Percentiles rank a stretch among this genome's conserved stretches.
phyloP scores from a whole-genome alignment of 2,888 invertebrate genomes.

The Cataglyphis livida region DNA sequence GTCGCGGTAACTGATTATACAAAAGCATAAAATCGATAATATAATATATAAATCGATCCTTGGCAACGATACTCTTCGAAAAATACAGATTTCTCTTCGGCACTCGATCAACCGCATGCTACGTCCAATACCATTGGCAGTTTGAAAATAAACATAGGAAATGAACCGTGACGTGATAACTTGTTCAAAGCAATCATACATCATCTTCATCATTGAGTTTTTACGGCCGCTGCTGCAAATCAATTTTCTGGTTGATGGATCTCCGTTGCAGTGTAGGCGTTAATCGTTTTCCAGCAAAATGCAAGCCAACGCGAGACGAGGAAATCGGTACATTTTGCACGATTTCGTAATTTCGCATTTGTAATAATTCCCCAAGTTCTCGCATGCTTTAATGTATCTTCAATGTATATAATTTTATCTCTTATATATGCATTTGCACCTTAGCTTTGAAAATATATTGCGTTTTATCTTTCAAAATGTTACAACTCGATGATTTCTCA shows the following conservation, averaged over 20 bases:
- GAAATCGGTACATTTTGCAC: slow-evolving; percentile 32
- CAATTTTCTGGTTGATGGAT: slow-evolving; percentile 49
- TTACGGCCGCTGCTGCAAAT: slow-evolving; percentile 34
- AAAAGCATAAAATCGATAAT: background rate
- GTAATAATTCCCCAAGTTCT: slow-evolving; percentile 14
- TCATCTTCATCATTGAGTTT: slow-evolving; percentile 49
- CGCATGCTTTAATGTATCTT: background rate
- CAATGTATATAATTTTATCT: background rate
- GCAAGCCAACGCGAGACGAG: slow-evolving; percentile 13
- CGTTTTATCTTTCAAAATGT: background rate
- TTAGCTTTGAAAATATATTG: background rate
- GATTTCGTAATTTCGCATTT: slow-evolving; percentile 24
- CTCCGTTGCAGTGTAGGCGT: slow-evolving; percentile 43
- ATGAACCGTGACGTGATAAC: slow-evolving; percentile 30
- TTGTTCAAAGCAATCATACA: slow-evolving; percentile 42
- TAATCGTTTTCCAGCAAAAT: slow-evolving; percentile 47
- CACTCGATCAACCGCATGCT: background rate
- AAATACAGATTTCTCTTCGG: slow-evolving; percentile 16
- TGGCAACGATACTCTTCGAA: background rate
- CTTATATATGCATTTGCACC: background rate
- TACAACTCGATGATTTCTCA: background rate
- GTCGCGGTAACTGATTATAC: slow-evolving; percentile 1
- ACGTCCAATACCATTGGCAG: background rate
- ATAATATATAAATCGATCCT: background rate
- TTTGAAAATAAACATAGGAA: slow-evolving; percentile 22